Evolutionary conservation across 2,113 vertebrate species (phyloP), one percentile per base, ranked within the genome.

Genomic region (Pelobates fuscus): DNA sequence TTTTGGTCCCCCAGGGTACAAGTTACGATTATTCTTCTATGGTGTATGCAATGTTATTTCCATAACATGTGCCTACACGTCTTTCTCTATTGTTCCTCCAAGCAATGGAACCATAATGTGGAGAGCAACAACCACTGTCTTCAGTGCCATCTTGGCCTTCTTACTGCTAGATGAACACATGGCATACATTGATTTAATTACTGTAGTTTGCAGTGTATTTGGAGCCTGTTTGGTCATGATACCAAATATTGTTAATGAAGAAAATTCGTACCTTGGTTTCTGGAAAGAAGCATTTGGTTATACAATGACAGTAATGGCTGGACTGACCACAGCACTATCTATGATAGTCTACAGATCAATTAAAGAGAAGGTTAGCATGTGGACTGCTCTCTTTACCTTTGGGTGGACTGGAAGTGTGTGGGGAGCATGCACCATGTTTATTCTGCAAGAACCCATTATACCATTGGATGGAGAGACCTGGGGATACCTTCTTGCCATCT

Each of bases 211-310:
- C 72, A 98, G 96, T 0, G 89, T 98, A 70, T 92, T 97, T 8
- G 96, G 97, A 0, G 91, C 98, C 70, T 99, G 96, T 77, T 91
- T 98, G 72, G 94, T 98, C 78, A 97, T 98, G 96, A 93, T 98
- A 70, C 95, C 97, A 57, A 98, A 98, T 70, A 93, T 98, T 8
- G 88, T 89, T 0, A 92, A 93, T 55, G 93, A 98, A 80, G 93
- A 96, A 46, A 92, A 95, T 80, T 95, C 96, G 59, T 83, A 91
- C 75, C 82, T 98, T 83, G 90, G 90, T 71, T 92, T 94, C 80
- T 99, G 96, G 96, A 99, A 98, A 82, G 96, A 98, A 88, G 95
- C 95, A 37, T 99, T 99, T 82, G 97, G 96, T 59, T 98, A 98
- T 11, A 98, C 95, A 26, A 98, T 98, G 96, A 98, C 96, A 0